Base-by-base conservation (phyloP, 1,140 invertebrate species). In the Tenebrio molitor region DNA sequence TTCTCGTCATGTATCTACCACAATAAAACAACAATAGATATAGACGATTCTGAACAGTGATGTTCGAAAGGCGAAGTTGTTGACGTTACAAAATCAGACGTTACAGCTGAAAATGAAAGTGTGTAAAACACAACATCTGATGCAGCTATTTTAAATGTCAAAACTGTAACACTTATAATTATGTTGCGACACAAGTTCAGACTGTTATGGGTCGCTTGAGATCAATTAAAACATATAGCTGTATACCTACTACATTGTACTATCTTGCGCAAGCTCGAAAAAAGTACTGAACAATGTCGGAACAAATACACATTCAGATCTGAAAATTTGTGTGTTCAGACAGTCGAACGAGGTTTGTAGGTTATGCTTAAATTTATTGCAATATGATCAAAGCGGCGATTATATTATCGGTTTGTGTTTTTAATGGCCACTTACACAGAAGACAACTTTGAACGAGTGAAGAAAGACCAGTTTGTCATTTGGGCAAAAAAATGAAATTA, bases 141-240 rank as follows among this genome's bases (percentile, higher is more conserved):
- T 71, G 69, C 69, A 66, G 64, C 64, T 71, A 63, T 44, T 65
- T 46, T 71, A 72, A 72, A 72, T 72, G 71, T 72, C 71, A 68
- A 72, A 72, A 68, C 64, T 70, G 64, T 66, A 66, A 66, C 64
- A 66, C 64, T 66, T 66, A 66, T 66, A 66, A 66, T 66, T 66
- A 66, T 44, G 23, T 66, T 66, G 64, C 64, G 64, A 66, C 64
- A 66, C 64, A 41, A 44, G 64, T 66, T 66, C 19, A 66, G 63
- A 15, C 63, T 66, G 63, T 66, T 66, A 44, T 42, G 64, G 64
- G 42, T 66, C 64, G 42, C 64, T 66, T 23, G 36, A 66, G 64
- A 42, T 29, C 64, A 66, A 66, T 66, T 66, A 66, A 66, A 66
- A 66, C 50, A 58, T 25, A 17, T 25, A 50, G 16, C 29, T 33